Conservation (phyloP, 2,113 vertebrate species). For the Pholis gunnellus region DNA sequence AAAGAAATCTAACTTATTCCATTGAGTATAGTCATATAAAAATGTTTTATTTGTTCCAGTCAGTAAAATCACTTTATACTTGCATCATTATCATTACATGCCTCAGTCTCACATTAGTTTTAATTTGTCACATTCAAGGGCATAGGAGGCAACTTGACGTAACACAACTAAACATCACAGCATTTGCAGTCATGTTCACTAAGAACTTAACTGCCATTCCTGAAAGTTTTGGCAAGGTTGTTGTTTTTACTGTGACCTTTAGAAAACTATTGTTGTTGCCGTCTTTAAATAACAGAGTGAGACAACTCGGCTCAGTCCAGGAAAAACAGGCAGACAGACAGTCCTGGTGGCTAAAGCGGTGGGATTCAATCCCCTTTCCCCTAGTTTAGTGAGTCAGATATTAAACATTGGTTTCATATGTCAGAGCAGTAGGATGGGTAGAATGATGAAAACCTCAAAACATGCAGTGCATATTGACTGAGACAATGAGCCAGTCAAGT, state of each 20-base stretch:
- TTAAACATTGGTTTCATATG: conserved; percentile 4
- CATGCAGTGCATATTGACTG: background rate
- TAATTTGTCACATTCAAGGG: background rate
- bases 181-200: background rate
- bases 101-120: background rate
- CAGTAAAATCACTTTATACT: background rate
- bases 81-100: background rate
- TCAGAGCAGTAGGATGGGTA: background rate
- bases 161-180: background rate
- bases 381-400: conserved; percentile 24
- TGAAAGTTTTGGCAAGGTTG: conserved; percentile 18
- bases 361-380: conserved; percentile 3
- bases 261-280: background rate
- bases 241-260: background rate
- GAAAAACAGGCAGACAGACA: background rate
- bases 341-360: background rate
- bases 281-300: conserved; percentile 1
- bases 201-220: conserved; percentile 5
- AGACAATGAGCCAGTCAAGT: background rate
- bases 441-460: conserved; percentile 9
- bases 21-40: background rate
- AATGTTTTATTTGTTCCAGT: background rate
- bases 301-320: background rate
- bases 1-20: background rate
- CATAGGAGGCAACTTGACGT: background rate